Percentiles rank a stretch among this genome's conserved stretches.
Evolutionary conservation across 2,797 vertebrate genomes (phyloP).

Genomic region (Smutsia temminckii): DNA sequence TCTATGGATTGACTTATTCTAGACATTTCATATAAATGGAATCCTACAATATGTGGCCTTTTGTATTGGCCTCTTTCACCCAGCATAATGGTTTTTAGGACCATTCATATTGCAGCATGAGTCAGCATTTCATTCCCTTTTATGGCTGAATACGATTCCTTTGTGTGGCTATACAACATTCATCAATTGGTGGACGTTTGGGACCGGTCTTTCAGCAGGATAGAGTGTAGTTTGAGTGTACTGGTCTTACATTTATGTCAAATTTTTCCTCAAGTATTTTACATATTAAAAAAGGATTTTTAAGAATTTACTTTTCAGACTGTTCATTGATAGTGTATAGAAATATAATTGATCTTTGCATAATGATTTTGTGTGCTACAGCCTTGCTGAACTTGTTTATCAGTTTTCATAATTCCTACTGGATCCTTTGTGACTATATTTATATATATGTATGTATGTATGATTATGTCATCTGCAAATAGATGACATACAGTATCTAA

Average conservation of each 20-base stretch:
- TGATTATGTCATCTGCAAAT: not conserved
- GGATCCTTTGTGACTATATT: not conserved
- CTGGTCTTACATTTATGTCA: not conserved
- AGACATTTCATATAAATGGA: not conserved
- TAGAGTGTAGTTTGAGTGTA: not conserved
- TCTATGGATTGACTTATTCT: not conserved
- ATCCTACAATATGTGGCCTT: not conserved
- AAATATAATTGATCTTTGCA: not conserved
- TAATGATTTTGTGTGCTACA: not conserved
- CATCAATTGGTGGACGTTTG: not conserved
- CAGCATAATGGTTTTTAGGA: not conserved
- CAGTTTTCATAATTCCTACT: not conserved
- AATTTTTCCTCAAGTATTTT: not conserved
- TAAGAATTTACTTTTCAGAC: not conserved
- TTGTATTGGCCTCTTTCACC: not conserved
- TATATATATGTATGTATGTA: not conserved
- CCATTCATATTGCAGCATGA: not conserved
- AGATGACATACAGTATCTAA: not conserved
- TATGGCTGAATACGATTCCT: not conserved
- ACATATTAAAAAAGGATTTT: not conserved
- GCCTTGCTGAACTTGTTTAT: not conserved
- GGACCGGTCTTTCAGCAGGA: not conserved
- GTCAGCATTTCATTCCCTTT: not conserved
- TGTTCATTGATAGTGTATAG: not conserved
- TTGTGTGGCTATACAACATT: not conserved